These are phyloP conservation scores for Sinhomidia bicolor DNA, from an alignment of 2,888 invertebrate genomes.

Conservation along the genomic window DNA sequence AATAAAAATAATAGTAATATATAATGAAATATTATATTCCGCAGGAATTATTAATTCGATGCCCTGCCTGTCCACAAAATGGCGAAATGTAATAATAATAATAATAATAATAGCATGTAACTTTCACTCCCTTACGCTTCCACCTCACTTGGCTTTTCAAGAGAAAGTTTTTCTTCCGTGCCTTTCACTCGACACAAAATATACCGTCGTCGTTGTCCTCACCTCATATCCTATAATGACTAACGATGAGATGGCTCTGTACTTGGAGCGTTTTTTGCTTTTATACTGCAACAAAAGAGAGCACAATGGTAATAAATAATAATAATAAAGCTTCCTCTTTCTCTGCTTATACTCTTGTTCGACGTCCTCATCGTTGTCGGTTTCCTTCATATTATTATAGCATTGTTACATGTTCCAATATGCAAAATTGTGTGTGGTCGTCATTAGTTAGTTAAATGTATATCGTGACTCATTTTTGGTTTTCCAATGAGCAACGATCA, in stretches of 20 bases:
- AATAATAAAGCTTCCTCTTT: constrained; percentile 32
- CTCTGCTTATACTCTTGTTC: background rate
- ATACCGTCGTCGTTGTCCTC: background rate
- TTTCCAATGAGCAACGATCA: constrained; percentile 49
- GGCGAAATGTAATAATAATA: constrained; percentile 17
- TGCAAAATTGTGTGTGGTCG: constrained; percentile 21
- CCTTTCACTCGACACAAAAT: constrained; percentile 3
- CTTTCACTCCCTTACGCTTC: constrained; percentile 29
- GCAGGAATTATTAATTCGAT: constrained; percentile 25
- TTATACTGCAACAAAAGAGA: constrained; percentile 35
- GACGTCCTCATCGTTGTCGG: constrained; percentile 39
- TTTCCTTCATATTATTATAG: constrained; percentile 22
- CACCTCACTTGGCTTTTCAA: constrained; percentile 17
- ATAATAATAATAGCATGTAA: constrained; percentile 4
- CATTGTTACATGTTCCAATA: constrained; percentile 10
- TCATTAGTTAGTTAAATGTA: constrained; percentile 43
- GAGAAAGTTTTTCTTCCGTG: constrained; percentile 33
- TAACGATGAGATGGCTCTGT: constrained; percentile 41
- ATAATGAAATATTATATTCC: background rate
- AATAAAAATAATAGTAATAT: no score
- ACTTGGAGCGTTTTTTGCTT: constrained; percentile 37
- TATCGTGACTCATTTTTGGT: constrained; percentile 55
- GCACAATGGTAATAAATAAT: background rate
- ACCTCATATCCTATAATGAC: background rate
- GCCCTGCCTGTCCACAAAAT: constrained; percentile 25